Evolutionary conservation across 1,140 invertebrate species (phyloP), one percentile per base, ranked within the genome.

Genomic region (Steinernema khuongi): DNA sequence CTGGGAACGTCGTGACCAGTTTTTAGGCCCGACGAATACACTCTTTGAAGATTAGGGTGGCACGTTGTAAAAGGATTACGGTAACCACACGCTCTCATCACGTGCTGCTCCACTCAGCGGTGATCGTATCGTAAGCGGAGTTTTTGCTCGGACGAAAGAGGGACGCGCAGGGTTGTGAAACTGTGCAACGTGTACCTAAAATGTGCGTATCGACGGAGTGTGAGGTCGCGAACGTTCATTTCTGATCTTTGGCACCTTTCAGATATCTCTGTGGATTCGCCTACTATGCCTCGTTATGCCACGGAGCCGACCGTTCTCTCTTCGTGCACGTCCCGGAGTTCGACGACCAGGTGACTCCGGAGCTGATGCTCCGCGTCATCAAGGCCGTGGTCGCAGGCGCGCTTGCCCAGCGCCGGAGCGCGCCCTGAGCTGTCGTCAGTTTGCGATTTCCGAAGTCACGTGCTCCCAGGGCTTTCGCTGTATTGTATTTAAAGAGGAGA

Each of bases 241-340:
- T n/a, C 7, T 7, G 14, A 7, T 26, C 50, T 60, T n/a, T n/a
- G n/a, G n/a, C n/a, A n/a, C 50, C 26, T 60, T 60, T 60, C 50
- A 60, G 50, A 60, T 60, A 60, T 60, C 50, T 60, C 11, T 60
- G 50, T 22, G 50, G 50, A 14, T 60, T 60, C 50, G 50, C 50
- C 50, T 60, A 60, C 50, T 60, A 60, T 22, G 50, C 50, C 7
- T 60, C 50, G 11, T 22, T 60, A 22, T 60, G 50, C 50, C 50
- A 60, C 22, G 50, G 50, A 7, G 50, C 50, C 11, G 50, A 60
- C 50, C 50, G 50, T 22, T 60, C 50, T 7, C 50, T 60, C 50
- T 60, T 60, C 50, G 50, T 60, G 14, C 50, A 60, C 50, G 50
- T 60, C 4, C 50, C 50, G 14, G 50, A 60, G 22, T 60, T 60